These are phyloP conservation scores for Heliconius hortense DNA, from an alignment of 2,888 invertebrate genomes.

Conservation along the genomic window DNA sequence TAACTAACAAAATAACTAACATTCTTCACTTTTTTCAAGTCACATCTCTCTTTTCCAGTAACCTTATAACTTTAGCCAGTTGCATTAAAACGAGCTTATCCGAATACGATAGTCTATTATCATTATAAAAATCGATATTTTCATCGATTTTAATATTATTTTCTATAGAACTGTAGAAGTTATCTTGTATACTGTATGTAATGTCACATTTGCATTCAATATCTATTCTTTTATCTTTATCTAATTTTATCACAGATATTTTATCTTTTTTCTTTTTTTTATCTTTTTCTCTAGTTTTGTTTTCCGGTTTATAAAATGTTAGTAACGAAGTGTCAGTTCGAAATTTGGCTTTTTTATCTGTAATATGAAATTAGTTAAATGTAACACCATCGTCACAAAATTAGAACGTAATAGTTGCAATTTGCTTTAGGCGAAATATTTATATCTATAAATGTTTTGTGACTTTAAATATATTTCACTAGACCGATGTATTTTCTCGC, in stretches of 20 bases:
- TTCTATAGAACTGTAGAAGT: neutral
- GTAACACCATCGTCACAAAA: neutral
- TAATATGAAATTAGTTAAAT: slow-evolving; percentile 13
- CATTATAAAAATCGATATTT: neutral
- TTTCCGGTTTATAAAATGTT: slow-evolving; percentile 33
- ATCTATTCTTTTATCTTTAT: slow-evolving; percentile 2
- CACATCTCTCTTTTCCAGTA: slow-evolving; percentile 60
- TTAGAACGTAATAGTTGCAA: no score
- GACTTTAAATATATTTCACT: no score
- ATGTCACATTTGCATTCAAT: slow-evolving; percentile 19
- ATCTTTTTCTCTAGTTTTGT: neutral
- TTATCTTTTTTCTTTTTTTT: neutral
- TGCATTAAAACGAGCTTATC: slow-evolving; percentile 55
- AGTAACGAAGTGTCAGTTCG: slow-evolving; percentile 39
- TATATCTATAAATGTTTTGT: no score
- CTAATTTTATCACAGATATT: neutral
- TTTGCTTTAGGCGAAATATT: no score
- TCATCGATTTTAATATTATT: neutral
- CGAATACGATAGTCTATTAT: slow-evolving; percentile 3
- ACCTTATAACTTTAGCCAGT: slow-evolving; percentile 60
- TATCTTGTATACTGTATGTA: neutral
- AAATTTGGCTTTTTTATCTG: slow-evolving; percentile 39
- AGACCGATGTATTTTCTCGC: no score
- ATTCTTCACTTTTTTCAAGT: slow-evolving; percentile 48
- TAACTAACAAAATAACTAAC: slow-evolving; percentile 3